phyloP scores from a whole-genome alignment of 1,140 invertebrate species.

The Pararge aegeria region DNA sequence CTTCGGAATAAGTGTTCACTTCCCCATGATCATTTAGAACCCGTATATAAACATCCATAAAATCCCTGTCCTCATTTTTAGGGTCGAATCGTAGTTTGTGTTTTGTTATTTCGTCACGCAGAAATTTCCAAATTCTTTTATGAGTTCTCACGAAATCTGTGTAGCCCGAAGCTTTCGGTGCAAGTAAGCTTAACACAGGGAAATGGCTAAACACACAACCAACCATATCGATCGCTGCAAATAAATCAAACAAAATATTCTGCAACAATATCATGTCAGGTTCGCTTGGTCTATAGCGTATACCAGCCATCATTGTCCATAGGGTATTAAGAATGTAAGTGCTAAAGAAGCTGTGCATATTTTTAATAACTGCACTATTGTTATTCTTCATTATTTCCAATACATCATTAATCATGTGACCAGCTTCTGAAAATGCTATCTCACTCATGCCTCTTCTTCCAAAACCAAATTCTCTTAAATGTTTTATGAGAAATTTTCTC shows the following conservation, averaged over 20 bases:
- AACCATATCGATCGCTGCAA: slow-evolving; percentile 88
- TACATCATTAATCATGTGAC: slow-evolving; percentile 81
- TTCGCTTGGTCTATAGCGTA: slow-evolving; percentile 84
- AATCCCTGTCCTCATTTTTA: slow-evolving; percentile 85
- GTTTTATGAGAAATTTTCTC: slow-evolving; percentile 87
- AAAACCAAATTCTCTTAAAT: slow-evolving; percentile 90
- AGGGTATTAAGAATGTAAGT: slow-evolving; percentile 91
- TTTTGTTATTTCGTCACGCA: slow-evolving; percentile 85
- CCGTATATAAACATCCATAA: slow-evolving; percentile 92
- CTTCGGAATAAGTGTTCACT: slow-evolving; percentile 81
- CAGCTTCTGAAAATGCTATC: slow-evolving; percentile 85
- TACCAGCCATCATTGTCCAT: slow-evolving; percentile 93
- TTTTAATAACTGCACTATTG: slow-evolving; percentile 61
- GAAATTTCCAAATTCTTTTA: slow-evolving; percentile 85
- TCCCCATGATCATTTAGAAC: slow-evolving; percentile 81
- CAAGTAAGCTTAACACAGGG: slow-evolving; percentile 86
- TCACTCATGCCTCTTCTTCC: slow-evolving; percentile 87
- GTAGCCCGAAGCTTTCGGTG: slow-evolving; percentile 88
- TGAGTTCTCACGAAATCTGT: slow-evolving; percentile 86
- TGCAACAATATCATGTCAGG: slow-evolving; percentile 85
- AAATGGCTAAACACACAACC: slow-evolving; percentile 89
- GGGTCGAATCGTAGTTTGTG: slow-evolving; percentile 85
- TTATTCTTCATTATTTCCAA: slow-evolving; percentile 59
- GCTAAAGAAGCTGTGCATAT: slow-evolving; percentile 86
- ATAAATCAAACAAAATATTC: slow-evolving; percentile 84